Conservation (phyloP, 92 coral and sea anemone species). For the Chrysogorgia sp. region DNA sequence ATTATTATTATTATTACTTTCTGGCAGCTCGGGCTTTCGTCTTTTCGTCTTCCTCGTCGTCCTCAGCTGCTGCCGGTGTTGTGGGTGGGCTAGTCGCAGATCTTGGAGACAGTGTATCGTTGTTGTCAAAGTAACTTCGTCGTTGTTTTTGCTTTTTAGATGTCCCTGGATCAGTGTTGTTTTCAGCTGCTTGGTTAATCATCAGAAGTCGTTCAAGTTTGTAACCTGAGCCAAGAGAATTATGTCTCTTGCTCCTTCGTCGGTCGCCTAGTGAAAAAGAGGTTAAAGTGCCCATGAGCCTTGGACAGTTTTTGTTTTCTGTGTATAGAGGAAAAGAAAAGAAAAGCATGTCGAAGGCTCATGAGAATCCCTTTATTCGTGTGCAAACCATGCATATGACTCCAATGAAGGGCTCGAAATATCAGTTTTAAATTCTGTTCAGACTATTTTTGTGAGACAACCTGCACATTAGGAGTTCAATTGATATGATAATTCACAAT, state of each 20-base stretch:
- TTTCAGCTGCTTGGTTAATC: background rate
- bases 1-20: slow-evolving; percentile 75
- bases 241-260: slow-evolving; percentile 91
- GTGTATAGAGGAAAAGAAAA: too few species aligned
- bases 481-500: too few species aligned
- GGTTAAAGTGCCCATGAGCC: too few species aligned
- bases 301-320: too few species aligned
- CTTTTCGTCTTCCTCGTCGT: slow-evolving; percentile 83
- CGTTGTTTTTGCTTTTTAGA: slow-evolving; percentile 7
- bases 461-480: too few species aligned
- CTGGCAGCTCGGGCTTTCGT: slow-evolving; percentile 79
- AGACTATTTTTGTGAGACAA: too few species aligned
- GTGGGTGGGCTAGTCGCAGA: slow-evolving; percentile 86
- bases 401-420: too few species aligned
- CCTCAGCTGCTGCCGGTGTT: slow-evolving; percentile 76
- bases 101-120: slow-evolving; percentile 63
- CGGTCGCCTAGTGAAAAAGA: slow-evolving; percentile 70
- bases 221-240: slow-evolving; percentile 67
- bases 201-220: slow-evolving; percentile 11
- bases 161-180: slow-evolving; percentile 42
- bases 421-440: too few species aligned
- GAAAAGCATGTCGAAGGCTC: too few species aligned
- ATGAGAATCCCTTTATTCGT: too few species aligned
- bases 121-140: slow-evolving; percentile 15
- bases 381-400: too few species aligned